Conservation (phyloP, 2,888 invertebrate genomes). For the Acanthosepion pharaonis region DNA sequence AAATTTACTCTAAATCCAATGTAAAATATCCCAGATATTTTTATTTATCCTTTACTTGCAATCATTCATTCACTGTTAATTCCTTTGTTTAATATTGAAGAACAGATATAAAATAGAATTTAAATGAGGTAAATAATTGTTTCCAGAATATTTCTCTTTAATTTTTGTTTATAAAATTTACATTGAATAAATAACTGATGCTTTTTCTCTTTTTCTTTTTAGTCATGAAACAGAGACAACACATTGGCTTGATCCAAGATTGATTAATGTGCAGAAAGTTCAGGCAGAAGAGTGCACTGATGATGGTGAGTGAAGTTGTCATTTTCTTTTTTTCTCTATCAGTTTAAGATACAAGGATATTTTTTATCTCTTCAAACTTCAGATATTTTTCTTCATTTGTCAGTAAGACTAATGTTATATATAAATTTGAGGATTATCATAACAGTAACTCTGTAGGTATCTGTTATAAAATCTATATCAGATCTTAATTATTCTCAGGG, state of each 20-base stretch:
- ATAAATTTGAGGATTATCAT: no score
- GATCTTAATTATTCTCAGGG: no score
- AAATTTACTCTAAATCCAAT: no score
- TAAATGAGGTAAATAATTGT: neutral
- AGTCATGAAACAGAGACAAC: slow-evolving; percentile 97
- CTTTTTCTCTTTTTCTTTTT: slow-evolving; percentile 61
- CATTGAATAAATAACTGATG: neutral
- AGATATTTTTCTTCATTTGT: neutral
- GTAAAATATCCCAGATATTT: no score
- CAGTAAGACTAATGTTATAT: no score
- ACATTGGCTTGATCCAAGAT: slow-evolving; percentile 95
- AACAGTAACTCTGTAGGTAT: no score
- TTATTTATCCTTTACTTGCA: no score
- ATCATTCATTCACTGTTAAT: no score
- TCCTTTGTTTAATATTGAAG: no score
- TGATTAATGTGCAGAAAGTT: slow-evolving; percentile 91
- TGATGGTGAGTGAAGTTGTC: slow-evolving; percentile 77
- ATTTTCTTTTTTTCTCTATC: neutral
- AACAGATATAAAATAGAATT: no score
- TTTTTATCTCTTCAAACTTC: neutral
- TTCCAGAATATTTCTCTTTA: neutral
- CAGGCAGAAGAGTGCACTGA: slow-evolving; percentile 92
- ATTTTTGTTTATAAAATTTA: neutral
- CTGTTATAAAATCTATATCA: no score
- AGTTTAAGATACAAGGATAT: neutral